Percentiles rank a stretch among this genome's conserved stretches.
phyloP scores from a whole-genome alignment of 2,888 invertebrate genomes.

The Hyposoter dolosus region DNA sequence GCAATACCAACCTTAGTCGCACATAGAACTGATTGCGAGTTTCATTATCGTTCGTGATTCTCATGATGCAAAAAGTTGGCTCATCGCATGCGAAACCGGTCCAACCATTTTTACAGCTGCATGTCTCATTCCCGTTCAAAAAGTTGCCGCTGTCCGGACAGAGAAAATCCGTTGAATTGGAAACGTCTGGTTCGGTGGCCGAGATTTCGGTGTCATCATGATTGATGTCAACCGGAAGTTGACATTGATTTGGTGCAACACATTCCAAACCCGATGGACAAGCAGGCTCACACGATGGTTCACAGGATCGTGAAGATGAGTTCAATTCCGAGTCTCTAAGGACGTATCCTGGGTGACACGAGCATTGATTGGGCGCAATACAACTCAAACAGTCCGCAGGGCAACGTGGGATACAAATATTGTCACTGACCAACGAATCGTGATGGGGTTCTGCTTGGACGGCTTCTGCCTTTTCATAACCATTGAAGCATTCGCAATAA shows the following conservation, averaged over 20 bases:
- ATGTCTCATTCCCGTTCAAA: conserved; percentile 12
- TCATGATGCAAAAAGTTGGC: conserved; percentile 32
- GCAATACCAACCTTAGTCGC: conserved; percentile 33
- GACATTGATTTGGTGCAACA: conserved; percentile 62
- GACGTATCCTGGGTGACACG: conserved; percentile 70
- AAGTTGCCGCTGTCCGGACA: conserved; percentile 18
- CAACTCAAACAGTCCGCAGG: conserved; percentile 79
- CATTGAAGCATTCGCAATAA: conserved; percentile 82
- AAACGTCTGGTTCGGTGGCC: neutral
- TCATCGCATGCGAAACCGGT: conserved; percentile 28
- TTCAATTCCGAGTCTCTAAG: conserved; percentile 33
- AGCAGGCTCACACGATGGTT: conserved; percentile 79
- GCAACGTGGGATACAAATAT: conserved; percentile 80
- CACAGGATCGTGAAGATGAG: conserved; percentile 65
- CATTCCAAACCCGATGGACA: conserved; percentile 85
- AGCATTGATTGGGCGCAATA: conserved; percentile 72
- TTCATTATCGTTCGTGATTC: neutral
- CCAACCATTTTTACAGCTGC: conserved; percentile 51
- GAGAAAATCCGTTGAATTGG: neutral
- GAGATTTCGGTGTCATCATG: conserved; percentile 3
- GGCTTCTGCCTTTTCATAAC: conserved; percentile 63
- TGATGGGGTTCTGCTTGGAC: neutral
- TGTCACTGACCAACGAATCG: conserved; percentile 15
- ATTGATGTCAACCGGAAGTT: conserved; percentile 21
- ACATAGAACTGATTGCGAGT: conserved; percentile 13